Conservation (phyloP, 2,113 vertebrate genomes). For the Colius striatus region DNA sequence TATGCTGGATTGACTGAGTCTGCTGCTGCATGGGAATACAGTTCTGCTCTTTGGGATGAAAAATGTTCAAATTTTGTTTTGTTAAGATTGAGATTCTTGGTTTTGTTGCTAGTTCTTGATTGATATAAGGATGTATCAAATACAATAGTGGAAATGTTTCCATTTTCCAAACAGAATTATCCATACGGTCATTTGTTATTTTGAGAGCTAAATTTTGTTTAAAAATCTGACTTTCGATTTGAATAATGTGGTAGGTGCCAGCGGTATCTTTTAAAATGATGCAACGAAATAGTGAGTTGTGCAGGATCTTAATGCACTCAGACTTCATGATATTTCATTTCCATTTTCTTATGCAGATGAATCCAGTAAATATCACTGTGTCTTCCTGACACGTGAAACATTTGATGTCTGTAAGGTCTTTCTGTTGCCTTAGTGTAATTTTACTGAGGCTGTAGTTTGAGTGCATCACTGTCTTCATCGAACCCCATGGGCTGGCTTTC, state of each 20-base stretch:
- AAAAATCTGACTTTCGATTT: neutral
- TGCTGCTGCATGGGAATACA: neutral
- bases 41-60: neutral
- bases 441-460: neutral
- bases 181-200: neutral
- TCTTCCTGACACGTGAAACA: neutral
- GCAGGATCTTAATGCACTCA: neutral
- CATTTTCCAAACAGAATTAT: neutral
- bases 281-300: neutral
- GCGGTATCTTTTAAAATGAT: neutral
- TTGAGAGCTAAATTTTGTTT: conserved; percentile 1
- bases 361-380: neutral
- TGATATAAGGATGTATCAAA: neutral
- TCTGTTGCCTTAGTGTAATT: neutral
- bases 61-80: neutral
- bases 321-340: neutral
- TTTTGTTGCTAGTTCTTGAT: neutral
- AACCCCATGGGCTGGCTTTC: neutral
- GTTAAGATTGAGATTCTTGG: neutral
- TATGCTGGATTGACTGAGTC: neutral
- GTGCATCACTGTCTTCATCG: accelerated
- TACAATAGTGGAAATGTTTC: neutral
- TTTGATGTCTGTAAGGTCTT: neutral
- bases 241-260: neutral
- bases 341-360: neutral